Evolutionary conservation across 92 coral and sea anemone genomes (phyloP).

Genomic region (Porites evermanni): DNA sequence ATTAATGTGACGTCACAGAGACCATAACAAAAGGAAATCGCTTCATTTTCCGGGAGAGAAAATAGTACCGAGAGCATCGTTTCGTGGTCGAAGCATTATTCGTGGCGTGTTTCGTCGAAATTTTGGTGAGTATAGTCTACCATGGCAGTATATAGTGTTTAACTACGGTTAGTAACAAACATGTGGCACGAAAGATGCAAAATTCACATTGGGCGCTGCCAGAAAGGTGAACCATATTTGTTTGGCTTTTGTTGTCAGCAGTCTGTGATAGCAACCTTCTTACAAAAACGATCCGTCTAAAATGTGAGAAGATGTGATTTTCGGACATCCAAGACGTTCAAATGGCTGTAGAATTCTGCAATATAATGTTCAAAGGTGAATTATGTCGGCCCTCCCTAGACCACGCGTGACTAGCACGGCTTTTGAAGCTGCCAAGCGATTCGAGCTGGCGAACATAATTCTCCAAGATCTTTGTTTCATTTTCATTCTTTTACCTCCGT

Average conservation of each 20-base stretch:
- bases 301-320: background rate
- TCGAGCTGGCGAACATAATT: constrained; percentile 22
- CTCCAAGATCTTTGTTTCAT: constrained; percentile 23
- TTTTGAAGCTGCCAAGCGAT: constrained; percentile 23
- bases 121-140: constrained; percentile 33
- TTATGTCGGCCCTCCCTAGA: constrained; percentile 36
- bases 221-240: constrained; percentile 65
- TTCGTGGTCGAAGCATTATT: constrained; percentile 4
- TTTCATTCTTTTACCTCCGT: background rate
- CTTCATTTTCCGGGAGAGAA: constrained; percentile 90
- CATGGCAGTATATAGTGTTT: background rate
- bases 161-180: background rate
- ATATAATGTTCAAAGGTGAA: constrained; percentile 1
- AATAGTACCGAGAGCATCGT: constrained; percentile 34
- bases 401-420: constrained; percentile 50
- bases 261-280: constrained; percentile 78
- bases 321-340: background rate
- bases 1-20: constrained; percentile 91
- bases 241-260: constrained; percentile 90
- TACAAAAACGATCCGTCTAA: background rate
- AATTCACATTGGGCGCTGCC: constrained; percentile 79
- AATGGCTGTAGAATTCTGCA: background rate
- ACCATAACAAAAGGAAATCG: constrained; percentile 83
- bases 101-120: constrained; percentile 16
- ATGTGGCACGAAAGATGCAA: constrained; percentile 14